A percentile compares a stretch with the other conserved stretches of the same genome.
phyloP scores from a whole-genome alignment of 2,113 vertebrate species.

The Chinchilla lanigera region DNA sequence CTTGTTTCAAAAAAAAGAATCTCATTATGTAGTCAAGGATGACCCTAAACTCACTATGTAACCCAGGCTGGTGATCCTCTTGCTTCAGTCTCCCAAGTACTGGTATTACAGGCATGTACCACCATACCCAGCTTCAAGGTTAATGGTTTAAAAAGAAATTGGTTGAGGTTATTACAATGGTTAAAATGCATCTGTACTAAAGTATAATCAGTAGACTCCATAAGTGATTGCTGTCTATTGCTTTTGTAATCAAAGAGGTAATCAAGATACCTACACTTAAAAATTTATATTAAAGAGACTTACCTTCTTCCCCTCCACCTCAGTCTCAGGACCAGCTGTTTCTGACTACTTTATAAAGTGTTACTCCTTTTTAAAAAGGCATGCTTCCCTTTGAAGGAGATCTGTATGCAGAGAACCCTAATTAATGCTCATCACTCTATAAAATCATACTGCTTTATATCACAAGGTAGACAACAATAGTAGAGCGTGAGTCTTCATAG shows the following conservation, averaged over 20 bases:
- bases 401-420: not conserved
- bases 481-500: not conserved
- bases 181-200: not conserved
- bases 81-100: not conserved
- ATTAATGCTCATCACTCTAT: not conserved
- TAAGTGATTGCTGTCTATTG: not conserved
- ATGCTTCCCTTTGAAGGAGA: conserved; percentile 1
- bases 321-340: not conserved
- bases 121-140: not conserved
- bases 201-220: not conserved
- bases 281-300: conserved; percentile 14
- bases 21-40: not conserved
- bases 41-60: not conserved
- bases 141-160: conserved; percentile 38
- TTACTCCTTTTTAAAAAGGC: not conserved
- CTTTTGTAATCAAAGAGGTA: not conserved
- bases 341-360: not conserved
- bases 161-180: not conserved
- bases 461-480: not conserved
- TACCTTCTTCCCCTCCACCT: not conserved
- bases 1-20: no score
- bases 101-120: not conserved
- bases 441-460: not conserved
- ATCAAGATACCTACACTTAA: not conserved
- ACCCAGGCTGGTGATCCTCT: not conserved